phyloP scores from a whole-genome alignment of 1,140 invertebrate species.

The Musca domestica region DNA sequence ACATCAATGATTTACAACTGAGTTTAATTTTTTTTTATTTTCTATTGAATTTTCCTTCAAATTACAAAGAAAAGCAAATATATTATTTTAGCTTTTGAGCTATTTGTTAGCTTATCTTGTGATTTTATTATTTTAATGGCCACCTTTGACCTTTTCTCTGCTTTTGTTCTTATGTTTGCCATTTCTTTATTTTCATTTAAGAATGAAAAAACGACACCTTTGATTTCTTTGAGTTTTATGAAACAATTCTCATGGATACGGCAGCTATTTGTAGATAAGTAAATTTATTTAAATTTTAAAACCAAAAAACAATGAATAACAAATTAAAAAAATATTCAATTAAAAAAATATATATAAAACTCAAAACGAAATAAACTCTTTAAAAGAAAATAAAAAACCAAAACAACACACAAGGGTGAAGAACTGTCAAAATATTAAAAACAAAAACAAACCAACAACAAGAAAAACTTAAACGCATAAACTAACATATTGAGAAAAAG shows the following conservation, averaged over 20 bases:
- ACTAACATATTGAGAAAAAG: conserved; percentile 13
- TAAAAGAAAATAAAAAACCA: too few relatives aligned
- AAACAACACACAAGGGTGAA: neutral
- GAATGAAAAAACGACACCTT: too few relatives aligned
- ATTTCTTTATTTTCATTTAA: neutral
- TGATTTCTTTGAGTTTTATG: conserved; percentile 24
- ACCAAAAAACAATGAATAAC: conserved; percentile 19
- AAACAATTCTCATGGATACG: conserved; percentile 53
- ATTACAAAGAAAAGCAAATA: too few relatives aligned
- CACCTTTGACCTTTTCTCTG: neutral
- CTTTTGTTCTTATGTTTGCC: neutral
- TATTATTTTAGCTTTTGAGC: too few relatives aligned
- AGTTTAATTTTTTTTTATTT: too few relatives aligned
- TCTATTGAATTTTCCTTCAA: too few relatives aligned
- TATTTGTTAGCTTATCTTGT: too few relatives aligned
- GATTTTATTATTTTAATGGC: too few relatives aligned
- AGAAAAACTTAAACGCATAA: conserved; percentile 13
- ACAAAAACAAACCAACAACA: neutral
- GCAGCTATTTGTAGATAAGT: conserved; percentile 53
- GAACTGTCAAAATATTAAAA: conserved; percentile 15
- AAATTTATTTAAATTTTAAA: conserved; percentile 50
- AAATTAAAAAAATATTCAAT: conserved; percentile 20
- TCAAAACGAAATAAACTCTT: conserved; percentile 8
- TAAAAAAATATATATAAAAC: conserved; percentile 2
- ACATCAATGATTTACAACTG: too few relatives aligned